Conservation (phyloP, 2,113 vertebrate species). For the Hirundichthys speculiger region DNA sequence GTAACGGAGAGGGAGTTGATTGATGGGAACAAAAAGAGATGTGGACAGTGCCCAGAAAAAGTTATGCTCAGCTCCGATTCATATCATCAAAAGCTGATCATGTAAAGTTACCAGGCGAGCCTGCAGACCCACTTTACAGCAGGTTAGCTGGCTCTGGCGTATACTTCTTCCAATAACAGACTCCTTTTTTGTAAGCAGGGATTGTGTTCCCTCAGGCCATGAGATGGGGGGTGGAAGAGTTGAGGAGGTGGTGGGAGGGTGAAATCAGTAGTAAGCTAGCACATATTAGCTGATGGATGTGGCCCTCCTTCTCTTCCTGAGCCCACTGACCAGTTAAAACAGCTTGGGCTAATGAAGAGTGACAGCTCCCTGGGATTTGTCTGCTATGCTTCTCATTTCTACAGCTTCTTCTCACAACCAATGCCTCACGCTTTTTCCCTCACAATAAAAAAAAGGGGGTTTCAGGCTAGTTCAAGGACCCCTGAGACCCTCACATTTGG, state of each 20-base stretch:
- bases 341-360: constrained; percentile 79
- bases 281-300: constrained; percentile 72
- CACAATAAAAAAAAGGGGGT: constrained; percentile 53
- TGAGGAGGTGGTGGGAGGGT: constrained; percentile 45
- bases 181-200: constrained; percentile 69
- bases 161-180: constrained; percentile 70
- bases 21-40: constrained; percentile 35
- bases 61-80: constrained; percentile 29
- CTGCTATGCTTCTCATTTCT: constrained; percentile 75
- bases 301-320: constrained; percentile 58
- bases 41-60: constrained; percentile 22
- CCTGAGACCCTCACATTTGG: constrained; percentile 67
- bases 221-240: constrained; percentile 19
- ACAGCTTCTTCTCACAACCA: constrained; percentile 74
- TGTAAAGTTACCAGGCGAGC: constrained; percentile 49
- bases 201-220: constrained; percentile 59
- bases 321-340: constrained; percentile 73
- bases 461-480: constrained; percentile 68
- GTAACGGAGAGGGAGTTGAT: constrained; percentile 16
- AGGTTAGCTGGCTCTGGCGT: constrained; percentile 63
- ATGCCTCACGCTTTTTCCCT: constrained; percentile 61
- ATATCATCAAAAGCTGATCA: constrained; percentile 35
- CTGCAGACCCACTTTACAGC: constrained; percentile 51
- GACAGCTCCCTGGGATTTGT: constrained; percentile 80
- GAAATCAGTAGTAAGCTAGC: constrained; percentile 70